Evolutionary conservation across 2,888 invertebrate species (phyloP), one percentile per base, ranked within the genome.

Genomic region (Epirrita christyi): DNA sequence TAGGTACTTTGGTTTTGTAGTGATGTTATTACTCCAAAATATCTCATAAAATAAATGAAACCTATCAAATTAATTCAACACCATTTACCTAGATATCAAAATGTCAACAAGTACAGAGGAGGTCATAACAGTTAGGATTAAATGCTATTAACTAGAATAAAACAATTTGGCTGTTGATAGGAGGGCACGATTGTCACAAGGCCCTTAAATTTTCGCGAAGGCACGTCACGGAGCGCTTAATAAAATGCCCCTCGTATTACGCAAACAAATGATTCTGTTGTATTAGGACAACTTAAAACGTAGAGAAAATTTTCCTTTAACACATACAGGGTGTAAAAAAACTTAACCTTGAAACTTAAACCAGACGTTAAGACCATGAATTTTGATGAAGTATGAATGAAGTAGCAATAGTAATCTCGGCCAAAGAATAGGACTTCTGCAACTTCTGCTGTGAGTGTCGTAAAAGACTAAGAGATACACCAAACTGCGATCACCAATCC

Each of bases 151-250:
- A 73, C 66, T 74, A 75, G 68, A 77, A 67, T 67, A 69, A 72
- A 78, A 78, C 71, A 78, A 74, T 76, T 72, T 75, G 68, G 67
- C 62, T 70, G 70, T 63, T 70, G 63, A 70, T 68, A 64, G 63
- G 70, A 66, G 60, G 67, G 60, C 65, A 64, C 62, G 68, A 75
- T 66, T 68, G 69, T 69, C 76, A 67, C 70, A 83, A 88, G 85
- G 79, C 86, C 80, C 75, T 60, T 56, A 79, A 84, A 86, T 82
- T 78, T 79, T 73, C 73, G 69, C 72, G 53, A 37, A 77, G 81
- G 79, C 88, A 88, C 88, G 88, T 83, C 72, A 81, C 70, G 48
- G 71, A 44, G 56, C 71, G 74, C 76, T 76, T 75, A 68, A 72
- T 70, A 68, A 73, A 78, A 78, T 68, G 71, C 63, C 68, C 68